Percentiles rank a stretch among this genome's conserved stretches.
Conservation (phyloP, 2,888 invertebrate species). For the Ctena decussata region DNA sequence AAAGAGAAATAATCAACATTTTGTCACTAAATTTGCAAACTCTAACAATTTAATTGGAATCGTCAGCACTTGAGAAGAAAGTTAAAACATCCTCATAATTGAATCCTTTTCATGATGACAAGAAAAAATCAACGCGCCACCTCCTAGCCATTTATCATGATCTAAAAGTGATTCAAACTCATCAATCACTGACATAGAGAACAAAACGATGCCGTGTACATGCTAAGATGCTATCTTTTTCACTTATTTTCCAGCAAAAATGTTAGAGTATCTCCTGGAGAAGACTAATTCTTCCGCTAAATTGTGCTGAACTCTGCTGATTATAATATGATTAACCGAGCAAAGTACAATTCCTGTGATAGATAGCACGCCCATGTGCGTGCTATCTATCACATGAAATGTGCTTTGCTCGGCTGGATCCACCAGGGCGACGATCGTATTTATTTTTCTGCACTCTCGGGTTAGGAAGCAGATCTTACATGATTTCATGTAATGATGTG, state of each 20-base stretch:
- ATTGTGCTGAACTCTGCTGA: too few relatives aligned
- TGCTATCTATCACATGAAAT: too few relatives aligned
- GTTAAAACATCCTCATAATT: slow-evolving; percentile 64
- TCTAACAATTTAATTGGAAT: slow-evolving; percentile 59
- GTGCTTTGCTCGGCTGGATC: too few relatives aligned
- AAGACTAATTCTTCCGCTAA: not conserved
- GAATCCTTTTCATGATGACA: slow-evolving; percentile 57
- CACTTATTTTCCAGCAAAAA: slow-evolving; percentile 49
- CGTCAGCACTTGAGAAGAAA: slow-evolving; percentile 37
- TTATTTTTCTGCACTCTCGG: too few relatives aligned
- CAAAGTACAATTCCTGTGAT: too few relatives aligned
- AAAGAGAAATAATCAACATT: not conserved
- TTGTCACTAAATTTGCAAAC: slow-evolving; percentile 63
- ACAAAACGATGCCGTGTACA: slow-evolving; percentile 61
- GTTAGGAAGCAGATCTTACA: too few relatives aligned
- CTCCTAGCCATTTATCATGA: slow-evolving; percentile 58
- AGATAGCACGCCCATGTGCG: too few relatives aligned
- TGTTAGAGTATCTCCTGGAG: not conserved
- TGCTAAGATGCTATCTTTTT: slow-evolving; percentile 62
- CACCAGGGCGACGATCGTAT: too few relatives aligned
- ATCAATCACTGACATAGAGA: slow-evolving; percentile 63
- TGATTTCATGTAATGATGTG: too few relatives aligned
- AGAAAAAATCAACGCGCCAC: slow-evolving; percentile 29
- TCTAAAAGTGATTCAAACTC: slow-evolving; percentile 58
- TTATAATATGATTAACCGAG: too few relatives aligned